phyloP scores from a whole-genome alignment of 2,797 vertebrate species.

The Chelonia mydas region DNA sequence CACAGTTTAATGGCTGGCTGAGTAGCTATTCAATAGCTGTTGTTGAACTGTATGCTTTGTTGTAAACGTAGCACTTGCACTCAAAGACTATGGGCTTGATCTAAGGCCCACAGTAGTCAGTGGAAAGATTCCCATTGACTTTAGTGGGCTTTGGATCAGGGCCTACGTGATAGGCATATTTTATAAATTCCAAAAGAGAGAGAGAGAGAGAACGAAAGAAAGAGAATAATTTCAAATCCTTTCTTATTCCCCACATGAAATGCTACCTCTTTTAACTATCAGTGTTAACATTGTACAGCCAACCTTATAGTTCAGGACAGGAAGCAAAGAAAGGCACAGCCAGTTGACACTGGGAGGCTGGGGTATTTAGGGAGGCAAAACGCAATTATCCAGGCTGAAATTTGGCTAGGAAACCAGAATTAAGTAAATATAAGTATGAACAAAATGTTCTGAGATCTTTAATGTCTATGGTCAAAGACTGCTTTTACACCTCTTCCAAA shows the following conservation, averaged over 20 bases:
- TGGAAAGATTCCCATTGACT: not conserved
- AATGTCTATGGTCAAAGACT: not conserved
- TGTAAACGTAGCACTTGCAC: not conserved
- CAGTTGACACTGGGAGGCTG: not conserved
- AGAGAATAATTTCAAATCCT: not conserved
- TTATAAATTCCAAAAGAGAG: not conserved
- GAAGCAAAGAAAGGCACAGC: not conserved
- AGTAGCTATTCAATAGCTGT: rapidly evolving
- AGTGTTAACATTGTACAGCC: not conserved
- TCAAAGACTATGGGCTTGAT: not conserved
- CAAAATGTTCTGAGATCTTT: not conserved
- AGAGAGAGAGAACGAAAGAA: not conserved
- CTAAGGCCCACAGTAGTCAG: not conserved
- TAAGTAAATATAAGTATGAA: not conserved
- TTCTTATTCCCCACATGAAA: not conserved
- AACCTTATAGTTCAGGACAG: not conserved
- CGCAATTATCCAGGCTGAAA: not conserved
- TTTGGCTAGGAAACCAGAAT: not conserved
- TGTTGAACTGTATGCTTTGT: not conserved
- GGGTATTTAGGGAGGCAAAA: not conserved
- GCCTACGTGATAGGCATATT: not conserved
- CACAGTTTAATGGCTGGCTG: not conserved
- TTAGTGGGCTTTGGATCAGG: not conserved
- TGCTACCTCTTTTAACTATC: not conserved
- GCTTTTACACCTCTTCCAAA: constrained; percentile 28